Evolutionary conservation across 2,888 invertebrate genomes (phyloP).

Genomic region (Xestoiulus laeticollis): DNA sequence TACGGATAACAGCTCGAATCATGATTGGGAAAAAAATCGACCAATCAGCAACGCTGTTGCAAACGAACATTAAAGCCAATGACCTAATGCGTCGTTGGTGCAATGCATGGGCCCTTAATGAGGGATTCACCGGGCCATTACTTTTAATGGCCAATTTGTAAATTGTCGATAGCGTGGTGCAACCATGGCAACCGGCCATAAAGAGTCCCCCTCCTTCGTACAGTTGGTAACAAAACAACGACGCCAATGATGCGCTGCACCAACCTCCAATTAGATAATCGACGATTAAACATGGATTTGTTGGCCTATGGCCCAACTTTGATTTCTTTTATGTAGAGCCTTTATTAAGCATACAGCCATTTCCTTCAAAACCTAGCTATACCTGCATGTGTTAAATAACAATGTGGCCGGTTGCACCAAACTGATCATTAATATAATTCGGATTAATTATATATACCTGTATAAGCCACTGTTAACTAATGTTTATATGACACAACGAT

Average conservation of each 20-base stretch:
- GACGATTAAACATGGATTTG: background rate
- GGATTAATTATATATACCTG: background rate
- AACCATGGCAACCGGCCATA: constrained; percentile 5
- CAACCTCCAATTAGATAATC: background rate
- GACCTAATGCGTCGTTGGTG: constrained; percentile 3
- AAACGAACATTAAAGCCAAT: background rate
- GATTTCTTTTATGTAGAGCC: too few relatives aligned
- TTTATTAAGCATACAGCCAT: too few relatives aligned
- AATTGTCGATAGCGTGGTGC: constrained; percentile 19
- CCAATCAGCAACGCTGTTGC: background rate
- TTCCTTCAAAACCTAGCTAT: too few relatives aligned
- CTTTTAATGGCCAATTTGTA: constrained; percentile 21
- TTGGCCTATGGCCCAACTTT: background rate
- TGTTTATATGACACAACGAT: too few relatives aligned
- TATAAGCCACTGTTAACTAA: background rate
- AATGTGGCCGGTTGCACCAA: background rate
- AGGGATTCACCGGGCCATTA: constrained; percentile 19
- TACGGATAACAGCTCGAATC: background rate
- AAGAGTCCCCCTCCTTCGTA: background rate
- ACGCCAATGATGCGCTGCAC: background rate
- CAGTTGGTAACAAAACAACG: background rate
- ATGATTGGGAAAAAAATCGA: background rate
- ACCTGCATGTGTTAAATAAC: too few relatives aligned
- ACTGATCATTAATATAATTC: too few relatives aligned
- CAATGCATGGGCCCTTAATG: constrained; percentile 19